Evolutionary conservation across 2,888 invertebrate species (phyloP), one percentile per base, ranked within the genome.

Genomic region (Tipula confusa): DNA sequence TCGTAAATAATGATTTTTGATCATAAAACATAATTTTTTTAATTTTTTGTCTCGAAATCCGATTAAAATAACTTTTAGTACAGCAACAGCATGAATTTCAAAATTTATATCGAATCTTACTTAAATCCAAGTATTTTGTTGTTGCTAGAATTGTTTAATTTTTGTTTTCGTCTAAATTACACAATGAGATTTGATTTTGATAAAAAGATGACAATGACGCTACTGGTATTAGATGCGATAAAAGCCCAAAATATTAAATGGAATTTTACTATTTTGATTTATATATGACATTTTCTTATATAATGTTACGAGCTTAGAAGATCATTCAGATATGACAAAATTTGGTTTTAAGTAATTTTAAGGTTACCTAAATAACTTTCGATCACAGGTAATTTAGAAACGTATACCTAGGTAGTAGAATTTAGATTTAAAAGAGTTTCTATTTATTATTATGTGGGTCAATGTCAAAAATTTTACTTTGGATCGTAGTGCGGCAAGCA

Each of bases 1-100:
- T 64, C 64, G 64, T 24, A 64, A 64, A 64, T 64, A 64, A 64
- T 64, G 64, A 64, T 64, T 64, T 64, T 64, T 64, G 64, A 64
- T 64, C 64, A 64, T 64, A 64, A 64, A 64, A 64, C 64, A 64
- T 64, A 64, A 24, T 64, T 64, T 64, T 64, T 64, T n/a, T n/a
- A n/a, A 9, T 38, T 38, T n/a, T 24, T 64, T 9, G 24, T 24
- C 64, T 64, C 64, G 64, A 64, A 64, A 64, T 64, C 64, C 64
- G 64, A 64, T 64, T 64, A 64, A 64, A 64, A 64, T 64, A 64
- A 64, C 64, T 64, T 64, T 64, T 18, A 64, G 64, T 64, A 24
- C 64, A 64, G 11, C 64, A 64, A 24, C 64, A 64, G 18, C 64
- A 64, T 24, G 24, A 64, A 64, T 64, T 64, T 38, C 24, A 2